Evolutionary conservation across 64 coral and sea anemone genomes (phyloP).

Genomic region (Porites lutea): DNA sequence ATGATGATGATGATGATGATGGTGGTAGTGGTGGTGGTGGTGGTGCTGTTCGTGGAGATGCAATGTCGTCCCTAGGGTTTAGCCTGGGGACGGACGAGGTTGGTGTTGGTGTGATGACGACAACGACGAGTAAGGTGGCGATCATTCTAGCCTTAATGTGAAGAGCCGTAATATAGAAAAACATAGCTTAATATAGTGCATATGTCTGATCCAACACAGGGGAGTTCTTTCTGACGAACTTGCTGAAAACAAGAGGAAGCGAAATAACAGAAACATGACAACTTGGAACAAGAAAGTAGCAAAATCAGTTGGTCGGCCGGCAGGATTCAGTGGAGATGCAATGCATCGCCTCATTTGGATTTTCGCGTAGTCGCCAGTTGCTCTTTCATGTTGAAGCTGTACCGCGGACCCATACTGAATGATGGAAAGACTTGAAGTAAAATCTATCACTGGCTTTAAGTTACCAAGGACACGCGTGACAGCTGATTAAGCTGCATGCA

Average conservation of each 20-base stretch:
- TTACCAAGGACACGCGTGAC: not conserved
- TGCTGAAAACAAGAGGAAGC: constrained; percentile 57
- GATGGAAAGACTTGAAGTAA: too few species aligned
- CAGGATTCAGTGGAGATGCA: not conserved
- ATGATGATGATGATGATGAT: too few species aligned
- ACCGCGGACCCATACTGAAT: too few species aligned
- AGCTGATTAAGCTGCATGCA: not conserved
- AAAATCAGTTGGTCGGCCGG: not conserved
- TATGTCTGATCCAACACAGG: constrained; percentile 33
- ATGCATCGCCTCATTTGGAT: not conserved
- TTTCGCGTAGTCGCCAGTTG: not conserved
- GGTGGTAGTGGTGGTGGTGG: too few species aligned
- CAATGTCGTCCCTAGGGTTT: too few species aligned
- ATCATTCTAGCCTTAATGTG: too few species aligned
- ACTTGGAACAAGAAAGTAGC: not conserved
- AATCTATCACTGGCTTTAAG: too few species aligned
- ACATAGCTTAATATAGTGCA: not conserved
- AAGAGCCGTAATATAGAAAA: not conserved
- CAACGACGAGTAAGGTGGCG: too few species aligned
- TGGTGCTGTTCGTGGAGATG: too few species aligned
- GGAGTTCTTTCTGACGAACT: constrained; percentile 90
- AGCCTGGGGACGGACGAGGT: too few species aligned
- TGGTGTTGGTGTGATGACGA: too few species aligned
- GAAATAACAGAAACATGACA: constrained; percentile 2
- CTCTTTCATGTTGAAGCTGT: too few species aligned